These are phyloP conservation scores for Oryzias dopingdopingensis DNA, from an alignment of 2,797 vertebrate species.

Conservation along the genomic window DNA sequence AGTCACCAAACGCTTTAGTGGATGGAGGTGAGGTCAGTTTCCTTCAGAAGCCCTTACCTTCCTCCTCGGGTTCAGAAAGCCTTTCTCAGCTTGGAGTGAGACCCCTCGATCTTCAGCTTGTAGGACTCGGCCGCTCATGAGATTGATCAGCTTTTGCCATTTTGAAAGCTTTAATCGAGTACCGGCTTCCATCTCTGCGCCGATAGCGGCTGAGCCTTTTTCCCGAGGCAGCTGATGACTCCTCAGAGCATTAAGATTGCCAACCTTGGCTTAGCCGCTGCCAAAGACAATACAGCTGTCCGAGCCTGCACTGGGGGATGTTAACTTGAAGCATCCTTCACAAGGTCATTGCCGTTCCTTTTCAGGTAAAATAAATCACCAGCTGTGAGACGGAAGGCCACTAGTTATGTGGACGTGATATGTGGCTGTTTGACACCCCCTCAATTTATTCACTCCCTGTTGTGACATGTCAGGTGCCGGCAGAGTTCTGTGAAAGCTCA, in stretches of 20 bases:
- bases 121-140: slow-evolving; percentile 8
- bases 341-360: slow-evolving; percentile 54
- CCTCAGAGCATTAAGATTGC: slow-evolving; percentile 24
- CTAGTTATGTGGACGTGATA: slow-evolving; percentile 27
- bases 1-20: no score
- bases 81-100: slow-evolving; percentile 1
- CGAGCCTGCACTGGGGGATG: slow-evolving; percentile 31
- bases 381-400: slow-evolving; percentile 26
- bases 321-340: slow-evolving; percentile 50
- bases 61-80: slow-evolving; percentile 31
- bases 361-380: slow-evolving; percentile 54
- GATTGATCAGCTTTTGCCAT: slow-evolving; percentile 53
- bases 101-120: slow-evolving; percentile 7
- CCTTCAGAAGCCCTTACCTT: slow-evolving; percentile 6
- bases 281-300: slow-evolving; percentile 19
- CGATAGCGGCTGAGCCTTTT: slow-evolving; percentile 12
- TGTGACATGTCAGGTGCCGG: background rate
- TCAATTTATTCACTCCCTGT: slow-evolving; percentile 34
- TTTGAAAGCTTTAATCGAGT: slow-evolving; percentile 51
- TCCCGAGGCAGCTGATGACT: slow-evolving; percentile 20
- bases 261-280: slow-evolving; percentile 35
- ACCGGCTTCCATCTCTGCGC: slow-evolving; percentile 32
- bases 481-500: background rate
- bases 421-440: slow-evolving; percentile 39
- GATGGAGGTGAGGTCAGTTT: background rate